phyloP scores from a whole-genome alignment of 2,113 vertebrate species.

The Prolemur simus region DNA sequence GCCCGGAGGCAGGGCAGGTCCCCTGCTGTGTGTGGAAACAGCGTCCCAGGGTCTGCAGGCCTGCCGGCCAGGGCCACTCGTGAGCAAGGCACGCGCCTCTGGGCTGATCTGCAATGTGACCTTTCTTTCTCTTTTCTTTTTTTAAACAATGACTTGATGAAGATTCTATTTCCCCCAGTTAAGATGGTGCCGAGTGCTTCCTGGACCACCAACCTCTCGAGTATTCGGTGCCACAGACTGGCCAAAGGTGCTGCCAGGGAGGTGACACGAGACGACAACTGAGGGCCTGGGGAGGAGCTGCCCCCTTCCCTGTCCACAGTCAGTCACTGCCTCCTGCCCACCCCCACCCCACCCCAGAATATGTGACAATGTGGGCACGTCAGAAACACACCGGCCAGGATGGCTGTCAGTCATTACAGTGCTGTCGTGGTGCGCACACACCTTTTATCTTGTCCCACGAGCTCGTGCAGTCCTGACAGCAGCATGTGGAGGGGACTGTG shows the following conservation, averaged over 20 bases:
- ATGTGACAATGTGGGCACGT: not conserved
- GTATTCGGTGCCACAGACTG: not conserved
- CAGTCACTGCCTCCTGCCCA: not conserved
- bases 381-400: not conserved
- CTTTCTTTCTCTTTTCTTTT: not conserved
- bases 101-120: not conserved
- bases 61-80: constrained; percentile 66
- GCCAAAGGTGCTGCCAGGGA: not conserved
- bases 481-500: not conserved
- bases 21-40: constrained; percentile 30
- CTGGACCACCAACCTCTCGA: not conserved
- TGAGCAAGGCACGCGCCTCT: constrained; percentile 62
- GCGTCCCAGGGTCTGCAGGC: constrained; percentile 53
- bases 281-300: not conserved
- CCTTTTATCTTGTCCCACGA: not conserved
- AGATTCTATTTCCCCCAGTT: not conserved
- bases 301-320: not conserved
- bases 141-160: not conserved
- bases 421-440: too few species aligned
- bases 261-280: not conserved
- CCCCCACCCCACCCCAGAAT: fast-evolving
- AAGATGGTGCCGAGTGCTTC: not conserved
- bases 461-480: not conserved
- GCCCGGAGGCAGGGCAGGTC: constrained; percentile 21
- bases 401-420: not conserved